Evolutionary conservation across 2,113 vertebrate species (phyloP), one percentile per base, ranked within the genome.

Genomic region (Dromaius novaehollandiae): DNA sequence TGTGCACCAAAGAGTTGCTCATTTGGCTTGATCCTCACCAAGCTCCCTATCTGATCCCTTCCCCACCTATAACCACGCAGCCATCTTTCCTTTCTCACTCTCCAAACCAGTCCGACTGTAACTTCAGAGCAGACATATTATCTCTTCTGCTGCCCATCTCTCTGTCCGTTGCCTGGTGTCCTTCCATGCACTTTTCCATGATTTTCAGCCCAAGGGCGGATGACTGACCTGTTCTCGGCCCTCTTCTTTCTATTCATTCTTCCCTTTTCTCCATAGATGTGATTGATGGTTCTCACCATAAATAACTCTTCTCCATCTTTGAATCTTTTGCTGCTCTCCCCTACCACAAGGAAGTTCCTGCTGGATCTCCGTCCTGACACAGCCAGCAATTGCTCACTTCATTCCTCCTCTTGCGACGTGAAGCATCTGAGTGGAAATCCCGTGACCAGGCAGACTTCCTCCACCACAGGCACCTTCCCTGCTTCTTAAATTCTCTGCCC

Each of bases 331-430:
- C 12, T 51, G 44, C 68, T 18, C 50, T 51, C 53, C 44, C 44
- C 25, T 11, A 6, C 10, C 11, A 19, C 42, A 32, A 5, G 51
- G 68, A 0, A 6, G 38, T 3, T 36, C 66, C 51, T 18, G n/a
- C 28, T 2, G 5, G 22, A 22, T 28, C 32, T 19, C 65, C 56
- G 60, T 17, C 32, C 50, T 7, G 38, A 36, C 60, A 32, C 69
- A 16, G 44, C 32, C 38, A 28, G 19, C 22, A 16, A 53, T 11
- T 3, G 0, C 65, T 50, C 15, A 15, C 40, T 58, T 36, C 58
- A 2, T 20, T 80, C 36, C 58, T 71, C 32, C 32, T n/a, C 68
- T 46, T 38, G 21, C 20, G 10, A 60, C 0, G 0, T 0, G 3
- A 68, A 36, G 21, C 14, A 11, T 4, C 38, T 7, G 2, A 60